phyloP scores from a whole-genome alignment of 1,140 invertebrate genomes.

The Lethocerus indicus region DNA sequence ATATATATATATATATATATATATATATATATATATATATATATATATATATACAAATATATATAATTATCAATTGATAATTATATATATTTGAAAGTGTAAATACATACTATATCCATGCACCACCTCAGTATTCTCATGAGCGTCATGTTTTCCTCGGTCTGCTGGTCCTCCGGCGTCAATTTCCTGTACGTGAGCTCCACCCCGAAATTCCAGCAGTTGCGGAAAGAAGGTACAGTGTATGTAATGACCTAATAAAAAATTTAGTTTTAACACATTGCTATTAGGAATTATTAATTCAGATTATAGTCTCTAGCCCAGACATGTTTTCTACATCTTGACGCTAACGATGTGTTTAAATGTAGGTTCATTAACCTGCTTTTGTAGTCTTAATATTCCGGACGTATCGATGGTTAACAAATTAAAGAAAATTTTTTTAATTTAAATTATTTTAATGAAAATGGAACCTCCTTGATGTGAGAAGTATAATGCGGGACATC shows the following conservation, averaged over 20 bases:
- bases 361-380: no score
- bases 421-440: no score
- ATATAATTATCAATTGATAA: not conserved
- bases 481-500: no score
- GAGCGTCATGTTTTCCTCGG: not conserved
- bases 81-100: not conserved
- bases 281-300: no score
- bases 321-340: no score
- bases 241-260: not conserved
- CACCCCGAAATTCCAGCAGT: not conserved
- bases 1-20: not conserved
- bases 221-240: not conserved
- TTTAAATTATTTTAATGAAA: no score
- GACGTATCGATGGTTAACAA: no score
- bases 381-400: no score
- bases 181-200: not conserved
- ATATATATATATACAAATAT: not conserved
- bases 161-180: not conserved
- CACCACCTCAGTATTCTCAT: not conserved
- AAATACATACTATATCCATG: not conserved
- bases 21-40: not conserved
- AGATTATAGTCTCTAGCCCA: no score
- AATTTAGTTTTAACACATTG: no score
- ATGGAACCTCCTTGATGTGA: no score
- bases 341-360: no score